A percentile compares a stretch with the other conserved stretches of the same genome.
Conservation (phyloP, 2,888 invertebrate species). For the Alviniconcha strummeri region DNA sequence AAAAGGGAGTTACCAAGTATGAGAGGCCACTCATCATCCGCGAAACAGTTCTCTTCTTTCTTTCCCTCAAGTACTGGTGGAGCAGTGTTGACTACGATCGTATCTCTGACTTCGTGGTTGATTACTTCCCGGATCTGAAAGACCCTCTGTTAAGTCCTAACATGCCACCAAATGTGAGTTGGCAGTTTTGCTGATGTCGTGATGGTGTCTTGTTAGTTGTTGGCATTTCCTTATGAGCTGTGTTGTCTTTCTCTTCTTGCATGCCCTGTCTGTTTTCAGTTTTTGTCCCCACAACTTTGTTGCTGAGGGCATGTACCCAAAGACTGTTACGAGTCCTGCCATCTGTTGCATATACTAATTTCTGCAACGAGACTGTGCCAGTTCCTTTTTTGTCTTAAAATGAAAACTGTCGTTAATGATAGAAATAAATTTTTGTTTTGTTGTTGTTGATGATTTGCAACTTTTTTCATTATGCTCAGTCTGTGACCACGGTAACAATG, state of each 20-base stretch:
- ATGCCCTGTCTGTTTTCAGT: not conserved
- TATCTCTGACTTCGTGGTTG: slow-evolving; percentile 44
- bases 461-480: no score
- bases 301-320: no score
- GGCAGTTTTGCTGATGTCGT: slow-evolving; percentile 5
- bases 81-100: slow-evolving; percentile 45
- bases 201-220: not conserved
- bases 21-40: slow-evolving; percentile 43
- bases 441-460: no score
- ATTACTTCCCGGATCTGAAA: slow-evolving; percentile 43
- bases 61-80: slow-evolving; percentile 46
- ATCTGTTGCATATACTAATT: no score
- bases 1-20: slow-evolving; percentile 40
- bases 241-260: not conserved
- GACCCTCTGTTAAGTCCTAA: slow-evolving; percentile 41
- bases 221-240: not conserved
- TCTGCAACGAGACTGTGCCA: no score
- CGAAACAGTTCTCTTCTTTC: slow-evolving; percentile 45
- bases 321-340: no score
- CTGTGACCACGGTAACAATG: no score
- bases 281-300: not conserved
- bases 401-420: no score
- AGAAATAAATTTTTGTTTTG: no score
- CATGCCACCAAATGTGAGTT: slow-evolving; percentile 43
- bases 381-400: no score